Base-by-base conservation (phyloP, 2,113 vertebrate genomes). In the Mobula hypostoma region DNA sequence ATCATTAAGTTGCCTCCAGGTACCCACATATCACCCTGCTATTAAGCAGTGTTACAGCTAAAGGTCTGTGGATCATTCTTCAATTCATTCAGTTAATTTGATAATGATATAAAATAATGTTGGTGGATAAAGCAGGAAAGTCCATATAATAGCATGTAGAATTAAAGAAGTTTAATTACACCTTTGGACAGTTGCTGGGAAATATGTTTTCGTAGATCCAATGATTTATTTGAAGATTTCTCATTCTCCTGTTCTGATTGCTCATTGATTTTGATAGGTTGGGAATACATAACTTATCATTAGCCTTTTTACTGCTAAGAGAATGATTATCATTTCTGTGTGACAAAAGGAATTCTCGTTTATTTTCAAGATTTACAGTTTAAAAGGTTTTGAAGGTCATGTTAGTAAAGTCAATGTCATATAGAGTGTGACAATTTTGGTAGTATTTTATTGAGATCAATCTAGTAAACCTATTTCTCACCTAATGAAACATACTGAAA, bases 361-460 rank as follows among this genome's bases (percentile, higher is more conserved):
- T 92, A 17, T 72, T 48, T 72, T 32, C 66, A 24, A 12, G 68
- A 92, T 92, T 36, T 92, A 92, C 66, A 92, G 40, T 74, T 76
- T 93, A 36, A 93, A 74, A 93, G 91, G 91, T 74, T 93, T 93
- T 93, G 68, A 93, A 93, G 68, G 91, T 93, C 91, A 56, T 93
- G 70, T 93, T 93, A 93, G 74, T 93, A 40, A 74, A 93, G 40
- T 56, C 91, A 93, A 93, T 74, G 91, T 93, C 91, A 93, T n/a
- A 76, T 56, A 12, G 70, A 56, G 36, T 93, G n/a, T 93, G 68
- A 56, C 68, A 76, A 76, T 70, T 93, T 93, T 93, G 19, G n/a
- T 72, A 36, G 32, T 21, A 48, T 70, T 92, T 92, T 92, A 92
- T 74, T 72, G 32, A 92, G 68, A 72, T 66, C 68, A 11, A 56